Evolutionary conservation across 2,113 vertebrate genomes (phyloP).

Genomic region (Ammodytes marinus): DNA sequence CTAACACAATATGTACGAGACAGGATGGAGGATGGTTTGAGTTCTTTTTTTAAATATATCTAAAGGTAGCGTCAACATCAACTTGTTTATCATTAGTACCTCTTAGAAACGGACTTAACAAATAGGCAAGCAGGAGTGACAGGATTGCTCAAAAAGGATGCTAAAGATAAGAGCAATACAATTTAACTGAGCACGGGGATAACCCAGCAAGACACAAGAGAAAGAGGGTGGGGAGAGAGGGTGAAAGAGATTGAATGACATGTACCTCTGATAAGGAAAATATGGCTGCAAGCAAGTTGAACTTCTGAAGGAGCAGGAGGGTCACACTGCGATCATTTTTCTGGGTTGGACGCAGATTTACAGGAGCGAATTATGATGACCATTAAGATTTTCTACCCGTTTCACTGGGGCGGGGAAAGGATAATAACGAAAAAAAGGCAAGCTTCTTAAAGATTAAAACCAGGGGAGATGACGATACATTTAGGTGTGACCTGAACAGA

Average conservation of each 20-base stretch:
- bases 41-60: slow-evolving; percentile 39
- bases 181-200: neutral
- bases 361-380: slow-evolving; percentile 11
- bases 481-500: slow-evolving; percentile 11
- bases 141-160: slow-evolving; percentile 17
- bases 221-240: neutral
- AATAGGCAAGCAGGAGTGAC: slow-evolving; percentile 29
- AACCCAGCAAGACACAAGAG: neutral
- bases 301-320: neutral
- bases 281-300: neutral
- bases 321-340: neutral
- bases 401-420: neutral
- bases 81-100: slow-evolving; percentile 43
- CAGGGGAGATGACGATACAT: slow-evolving; percentile 6
- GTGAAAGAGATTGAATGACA: neutral
- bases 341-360: slow-evolving; percentile 16
- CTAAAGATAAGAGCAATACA: neutral
- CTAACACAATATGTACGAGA: slow-evolving; percentile 27
- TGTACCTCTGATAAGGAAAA: slow-evolving; percentile 1
- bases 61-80: slow-evolving; percentile 38
- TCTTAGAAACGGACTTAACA: slow-evolving; percentile 2
- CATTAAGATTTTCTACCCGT: neutral
- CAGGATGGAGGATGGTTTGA: slow-evolving; percentile 21
- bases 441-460: slow-evolving; percentile 19
- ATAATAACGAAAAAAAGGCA: slow-evolving; percentile 13